A percentile compares a stretch with the other conserved stretches of the same genome.
These are phyloP conservation scores for Papilio machaon DNA, from an alignment of 1,140 invertebrate species.

Conservation along the genomic window DNA sequence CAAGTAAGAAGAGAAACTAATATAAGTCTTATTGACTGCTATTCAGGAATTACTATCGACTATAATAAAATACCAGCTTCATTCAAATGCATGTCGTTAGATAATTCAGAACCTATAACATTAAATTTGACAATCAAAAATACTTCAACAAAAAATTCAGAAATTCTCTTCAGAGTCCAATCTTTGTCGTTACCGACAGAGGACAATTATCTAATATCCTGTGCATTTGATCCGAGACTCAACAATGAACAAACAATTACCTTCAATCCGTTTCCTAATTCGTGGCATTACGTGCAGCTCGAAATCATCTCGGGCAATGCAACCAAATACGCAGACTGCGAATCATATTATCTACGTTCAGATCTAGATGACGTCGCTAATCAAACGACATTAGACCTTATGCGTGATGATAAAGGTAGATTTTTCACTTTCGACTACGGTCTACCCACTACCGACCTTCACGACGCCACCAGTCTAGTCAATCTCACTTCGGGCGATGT, in stretches of 20 bases:
- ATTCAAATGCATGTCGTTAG: conserved; percentile 65
- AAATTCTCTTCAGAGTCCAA: conserved; percentile 69
- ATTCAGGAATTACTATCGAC: conserved; percentile 60
- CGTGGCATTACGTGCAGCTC: conserved; percentile 84
- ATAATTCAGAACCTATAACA: conserved; percentile 61
- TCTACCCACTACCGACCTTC: conserved; percentile 82
- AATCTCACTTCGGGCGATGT: conserved; percentile 85
- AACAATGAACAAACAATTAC: conserved; percentile 58
- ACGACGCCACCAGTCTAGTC: conserved; percentile 83
- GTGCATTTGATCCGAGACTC: conserved; percentile 62
- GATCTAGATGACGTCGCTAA: conserved; percentile 66
- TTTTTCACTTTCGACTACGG: conserved; percentile 89
- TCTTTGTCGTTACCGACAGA: conserved; percentile 72
- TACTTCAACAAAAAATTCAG: conserved; percentile 46
- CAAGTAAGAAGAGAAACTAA: conserved; percentile 72
- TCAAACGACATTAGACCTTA: conserved; percentile 78
- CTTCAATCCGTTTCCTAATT: conserved; percentile 82
- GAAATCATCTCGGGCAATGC: conserved; percentile 55
- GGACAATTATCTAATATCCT: conserved; percentile 65
- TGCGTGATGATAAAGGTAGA: conserved; percentile 85
- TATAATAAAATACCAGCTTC: conserved; percentile 54
- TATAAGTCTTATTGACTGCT: conserved; percentile 62
- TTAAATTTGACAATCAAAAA: conserved; percentile 64
- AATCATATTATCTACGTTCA: conserved; percentile 57
- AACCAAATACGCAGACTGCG: conserved; percentile 61